phyloP scores from a whole-genome alignment of 2,888 invertebrate genomes.

The Xanthostigma xanthostigma region DNA sequence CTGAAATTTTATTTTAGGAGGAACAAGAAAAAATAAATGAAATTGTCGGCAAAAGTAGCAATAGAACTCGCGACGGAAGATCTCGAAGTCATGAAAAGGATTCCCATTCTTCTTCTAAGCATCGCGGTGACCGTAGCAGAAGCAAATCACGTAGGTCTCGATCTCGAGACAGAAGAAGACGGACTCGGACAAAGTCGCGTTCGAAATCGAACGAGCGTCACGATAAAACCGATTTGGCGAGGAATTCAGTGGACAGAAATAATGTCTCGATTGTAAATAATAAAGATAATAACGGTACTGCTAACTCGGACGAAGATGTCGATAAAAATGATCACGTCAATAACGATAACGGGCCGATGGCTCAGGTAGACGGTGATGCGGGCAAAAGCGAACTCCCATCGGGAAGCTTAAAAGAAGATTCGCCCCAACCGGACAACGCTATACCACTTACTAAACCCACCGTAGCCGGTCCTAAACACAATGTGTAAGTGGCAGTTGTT shows the following conservation, averaged over 20 bases:
- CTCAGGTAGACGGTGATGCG: constrained; percentile 4
- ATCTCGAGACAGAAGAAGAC: constrained; percentile 13
- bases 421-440: constrained; percentile 25
- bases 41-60: constrained; percentile 16
- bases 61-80: constrained; percentile 4
- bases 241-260: no score
- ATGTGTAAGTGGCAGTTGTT: constrained; percentile 12
- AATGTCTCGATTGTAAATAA: constrained; percentile 13
- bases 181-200: constrained; percentile 18
- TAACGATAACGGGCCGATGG: constrained; percentile 15
- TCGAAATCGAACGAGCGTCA: no score
- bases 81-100: constrained; percentile 9
- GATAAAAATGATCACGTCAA: constrained; percentile 20
- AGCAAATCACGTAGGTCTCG: constrained; percentile 17
- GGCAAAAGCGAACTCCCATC: no score
- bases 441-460: constrained; percentile 24
- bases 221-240: no score
- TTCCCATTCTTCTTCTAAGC: constrained; percentile 5
- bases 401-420: constrained; percentile 22
- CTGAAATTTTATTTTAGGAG: constrained; percentile 33
- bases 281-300: constrained; percentile 27
- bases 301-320: constrained; percentile 20
- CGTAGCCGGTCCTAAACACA: constrained; percentile 13
- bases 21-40: constrained; percentile 56
- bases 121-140: constrained; percentile 14